Conservation (phyloP, 2,888 invertebrate species). For the Julus scandinavius region DNA sequence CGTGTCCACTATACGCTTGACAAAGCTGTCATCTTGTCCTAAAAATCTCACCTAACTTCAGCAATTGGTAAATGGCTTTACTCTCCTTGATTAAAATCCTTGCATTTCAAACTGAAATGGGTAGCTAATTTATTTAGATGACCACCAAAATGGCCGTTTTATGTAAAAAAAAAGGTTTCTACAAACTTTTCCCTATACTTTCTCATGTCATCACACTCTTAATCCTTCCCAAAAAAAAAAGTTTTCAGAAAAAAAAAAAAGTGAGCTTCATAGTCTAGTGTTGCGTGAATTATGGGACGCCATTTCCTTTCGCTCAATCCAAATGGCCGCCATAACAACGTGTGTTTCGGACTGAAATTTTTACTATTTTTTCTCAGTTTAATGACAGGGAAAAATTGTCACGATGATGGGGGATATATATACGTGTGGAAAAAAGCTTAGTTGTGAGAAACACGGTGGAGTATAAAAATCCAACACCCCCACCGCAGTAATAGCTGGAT, state of each 20-base stretch:
- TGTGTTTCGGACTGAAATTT: neutral
- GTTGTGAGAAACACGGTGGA: neutral
- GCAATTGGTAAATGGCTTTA: conserved; percentile 15
- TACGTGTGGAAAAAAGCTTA: neutral
- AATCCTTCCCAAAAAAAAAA: neutral
- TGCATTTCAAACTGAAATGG: neutral
- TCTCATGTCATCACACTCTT: neutral
- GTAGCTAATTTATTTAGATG: neutral
- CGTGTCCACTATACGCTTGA: conserved; percentile 16
- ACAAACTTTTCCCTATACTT: neutral
- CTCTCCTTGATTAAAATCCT: conserved; percentile 36
- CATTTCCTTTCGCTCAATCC: neutral
- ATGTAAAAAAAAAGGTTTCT: neutral
- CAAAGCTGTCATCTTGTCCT: conserved; percentile 7
- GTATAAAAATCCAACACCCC: neutral
- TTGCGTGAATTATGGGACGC: conserved; percentile 27
- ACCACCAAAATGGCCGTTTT: neutral
- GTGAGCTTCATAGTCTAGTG: neutral
- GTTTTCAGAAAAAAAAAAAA: neutral
- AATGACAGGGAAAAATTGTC: conserved; percentile 36
- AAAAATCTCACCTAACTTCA: neutral
- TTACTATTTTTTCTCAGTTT: conserved; percentile 13
- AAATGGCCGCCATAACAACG: conserved; percentile 1
- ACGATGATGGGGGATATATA: neutral
- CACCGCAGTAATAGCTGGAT: neutral